Percentiles rank a stretch among this genome's conserved stretches.
phyloP scores from a whole-genome alignment of 2,888 invertebrate genomes.

The Emmelina monodactyla region DNA sequence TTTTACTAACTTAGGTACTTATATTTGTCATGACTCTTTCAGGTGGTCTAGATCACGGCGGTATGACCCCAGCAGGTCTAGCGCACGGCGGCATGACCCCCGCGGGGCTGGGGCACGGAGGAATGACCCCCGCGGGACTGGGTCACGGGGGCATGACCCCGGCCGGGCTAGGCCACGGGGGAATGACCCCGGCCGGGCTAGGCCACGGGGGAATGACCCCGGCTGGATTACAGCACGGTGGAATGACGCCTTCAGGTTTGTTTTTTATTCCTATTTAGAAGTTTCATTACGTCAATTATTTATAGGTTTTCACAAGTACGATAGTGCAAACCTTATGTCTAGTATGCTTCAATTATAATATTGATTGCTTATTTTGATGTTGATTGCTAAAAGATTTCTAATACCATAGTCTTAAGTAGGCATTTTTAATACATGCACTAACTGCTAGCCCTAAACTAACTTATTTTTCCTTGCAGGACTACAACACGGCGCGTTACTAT shows the following conservation, averaged over 20 bases:
- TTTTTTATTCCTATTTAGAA: too few relatives aligned
- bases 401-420: too few relatives aligned
- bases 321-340: too few relatives aligned
- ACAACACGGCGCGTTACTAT: constrained; percentile 19
- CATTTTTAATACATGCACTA: too few relatives aligned
- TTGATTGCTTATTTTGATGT: too few relatives aligned
- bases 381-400: too few relatives aligned
- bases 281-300: too few relatives aligned
- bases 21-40: too few relatives aligned
- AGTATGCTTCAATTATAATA: too few relatives aligned
- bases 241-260: constrained; percentile 32
- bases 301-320: too few relatives aligned
- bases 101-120: constrained; percentile 43
- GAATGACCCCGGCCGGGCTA: constrained; percentile 22
- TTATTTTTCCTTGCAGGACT: constrained; percentile 14
- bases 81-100: constrained; percentile 20
- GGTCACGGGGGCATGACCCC: constrained; percentile 36
- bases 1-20: not conserved
- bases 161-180: constrained; percentile 28
- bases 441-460: too few relatives aligned
- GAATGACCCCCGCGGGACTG: constrained; percentile 28
- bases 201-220: constrained; percentile 38
- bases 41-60: constrained; percentile 44
- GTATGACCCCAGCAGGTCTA: constrained; percentile 38
- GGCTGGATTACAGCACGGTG: constrained; percentile 48